Base-by-base conservation (phyloP, 2,888 invertebrate genomes). In the Spicauda simplicius region DNA sequence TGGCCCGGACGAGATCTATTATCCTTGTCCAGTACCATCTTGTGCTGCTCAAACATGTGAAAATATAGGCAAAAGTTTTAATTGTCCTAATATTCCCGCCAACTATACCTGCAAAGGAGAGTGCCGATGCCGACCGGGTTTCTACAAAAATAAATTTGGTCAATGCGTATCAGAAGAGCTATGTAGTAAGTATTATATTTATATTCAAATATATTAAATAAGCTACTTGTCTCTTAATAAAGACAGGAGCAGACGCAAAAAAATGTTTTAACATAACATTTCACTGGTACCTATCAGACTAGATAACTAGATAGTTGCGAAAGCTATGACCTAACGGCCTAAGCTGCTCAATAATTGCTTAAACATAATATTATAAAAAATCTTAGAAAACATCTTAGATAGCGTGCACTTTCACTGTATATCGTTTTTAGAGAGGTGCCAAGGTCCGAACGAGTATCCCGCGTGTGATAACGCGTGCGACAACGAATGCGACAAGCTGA, bases 391-490 rank as follows among this genome's bases (percentile, higher is more conserved):
- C n/a, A n/a, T n/a, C n/a, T n/a, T n/a, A n/a, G n/a, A n/a, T n/a
- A n/a, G n/a, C n/a, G n/a, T n/a, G n/a, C n/a, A n/a, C n/a, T n/a
- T n/a, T n/a, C n/a, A n/a, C n/a, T n/a, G n/a, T 48, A 6, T 25
- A 25, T 5, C 2, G 5, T 25, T 25, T 25, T 2, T 25, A 81
- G 82, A 72, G 11, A 74, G 73, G 72, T 83, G 86, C 68, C 69
- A 69, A 6, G 77, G 78, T 2, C 69, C 70, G 0, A 68, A 84
- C 41, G 85, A 85, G 68, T 80, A 78, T 67, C 86, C 77, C 59
- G 72, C 78, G 0, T 88, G 87, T 59, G 83, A 82, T 1, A 71
- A 76, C 0, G 80, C 76, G 0, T 89, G 87, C 48, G 89, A 88
- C 71, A 87, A 85, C 25, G 83, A 76, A 0, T 88, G 87, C 64